Base-by-base conservation (phyloP, 2,113 vertebrate genomes). In the human (Homo sapiens) region DNA sequence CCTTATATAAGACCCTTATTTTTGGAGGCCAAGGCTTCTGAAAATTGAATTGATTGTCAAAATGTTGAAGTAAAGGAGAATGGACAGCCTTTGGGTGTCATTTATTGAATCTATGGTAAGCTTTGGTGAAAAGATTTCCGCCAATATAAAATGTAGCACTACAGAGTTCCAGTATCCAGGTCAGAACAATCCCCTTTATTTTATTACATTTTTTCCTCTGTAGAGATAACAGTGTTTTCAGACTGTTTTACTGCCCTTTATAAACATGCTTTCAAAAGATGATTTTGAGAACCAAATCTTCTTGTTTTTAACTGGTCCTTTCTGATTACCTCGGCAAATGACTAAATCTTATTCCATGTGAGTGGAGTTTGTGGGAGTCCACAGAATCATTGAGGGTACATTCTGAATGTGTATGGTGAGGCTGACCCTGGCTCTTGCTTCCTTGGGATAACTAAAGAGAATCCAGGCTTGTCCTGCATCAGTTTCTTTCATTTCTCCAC, bases 351-450 rank as follows among this genome's bases (percentile, higher is more conserved):
- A 6, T 3, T 89, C 5, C 25, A 48, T 25, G 5, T 20, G 3
- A 43, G 8, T 40, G 2, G 11, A 45, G 1, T 38, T 35, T 12
- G 6, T 18, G 17, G 32, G 55, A 1, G 0, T 61, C 35, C 38
- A 43, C 1, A 16, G 20, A 55, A 10, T 13, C 13, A 1, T 5
- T 89, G 55, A 12, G 23, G 20, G 27, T 30, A 6, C 2, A 3
- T 0, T 30, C 2, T 8, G 8, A 52, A 20, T 48, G 1, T 52
- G 17, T 16, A 14, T 1, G 0, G 20, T 40, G 20, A 64, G 3
- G 10, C 4, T 23, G 3, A 40, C 2, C 5, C 10, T 43, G 4
- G 3, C 48, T 61, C 22, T 30, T 5, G 27, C 5, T 4, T 84
- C 18, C 13, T 6, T 30, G 32, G 6, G 0, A 38, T 32, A 22